A percentile compares a stretch with the other conserved stretches of the same genome.
Evolutionary conservation across 2,113 vertebrate species (phyloP).

Genomic region (Balaeniceps rex): DNA sequence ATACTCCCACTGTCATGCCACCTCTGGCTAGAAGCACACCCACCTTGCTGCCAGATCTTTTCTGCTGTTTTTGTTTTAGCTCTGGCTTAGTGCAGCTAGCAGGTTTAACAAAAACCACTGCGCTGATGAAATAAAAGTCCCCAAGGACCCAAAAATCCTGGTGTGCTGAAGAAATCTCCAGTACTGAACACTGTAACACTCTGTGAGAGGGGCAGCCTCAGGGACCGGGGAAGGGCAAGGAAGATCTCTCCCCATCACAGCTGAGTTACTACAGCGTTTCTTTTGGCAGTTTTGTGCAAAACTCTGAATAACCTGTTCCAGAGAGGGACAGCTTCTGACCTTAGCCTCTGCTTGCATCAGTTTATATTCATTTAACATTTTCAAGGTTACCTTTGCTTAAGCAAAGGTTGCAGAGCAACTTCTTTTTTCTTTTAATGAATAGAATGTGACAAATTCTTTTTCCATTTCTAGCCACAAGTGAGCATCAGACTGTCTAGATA

Average conservation of each 20-base stretch:
- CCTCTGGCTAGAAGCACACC: background rate
- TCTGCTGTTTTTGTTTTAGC: background rate
- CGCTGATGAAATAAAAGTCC: background rate
- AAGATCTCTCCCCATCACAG: background rate
- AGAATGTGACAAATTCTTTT: background rate
- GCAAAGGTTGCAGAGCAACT: background rate
- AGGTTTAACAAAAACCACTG: background rate
- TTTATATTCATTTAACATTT: slow-evolving; percentile 30
- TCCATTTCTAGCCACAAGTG: background rate
- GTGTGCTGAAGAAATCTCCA: background rate
- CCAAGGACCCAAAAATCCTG: background rate
- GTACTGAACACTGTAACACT: background rate
- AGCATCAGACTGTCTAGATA: background rate
- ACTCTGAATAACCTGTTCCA: background rate
- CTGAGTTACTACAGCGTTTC: background rate
- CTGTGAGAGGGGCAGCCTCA: background rate
- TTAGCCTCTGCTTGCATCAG: background rate
- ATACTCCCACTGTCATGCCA: background rate
- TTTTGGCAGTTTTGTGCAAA: background rate
- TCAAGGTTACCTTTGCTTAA: background rate
- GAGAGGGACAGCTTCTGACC: background rate
- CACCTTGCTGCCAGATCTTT: background rate
- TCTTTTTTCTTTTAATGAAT: background rate
- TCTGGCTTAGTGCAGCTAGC: background rate
- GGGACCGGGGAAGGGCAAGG: background rate